Evolutionary conservation across 2,113 vertebrate genomes (phyloP).

Genomic region (Brachypteracias leptosomus): DNA sequence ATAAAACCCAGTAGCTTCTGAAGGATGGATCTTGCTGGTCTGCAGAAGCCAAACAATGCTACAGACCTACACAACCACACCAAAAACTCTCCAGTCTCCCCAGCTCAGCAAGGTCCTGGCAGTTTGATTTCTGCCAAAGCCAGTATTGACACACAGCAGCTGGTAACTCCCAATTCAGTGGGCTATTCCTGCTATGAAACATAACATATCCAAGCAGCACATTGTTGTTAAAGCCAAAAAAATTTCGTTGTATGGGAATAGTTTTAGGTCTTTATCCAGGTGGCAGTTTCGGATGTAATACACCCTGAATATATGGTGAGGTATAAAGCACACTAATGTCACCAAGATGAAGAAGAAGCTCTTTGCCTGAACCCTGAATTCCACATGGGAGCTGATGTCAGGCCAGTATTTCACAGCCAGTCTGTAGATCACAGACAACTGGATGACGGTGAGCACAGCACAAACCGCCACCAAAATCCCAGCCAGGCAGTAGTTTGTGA

Average conservation of each 20-base stretch:
- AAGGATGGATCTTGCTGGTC: background rate
- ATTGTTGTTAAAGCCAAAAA: conserved; percentile 65
- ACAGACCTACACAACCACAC: background rate
- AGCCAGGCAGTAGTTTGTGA: background rate
- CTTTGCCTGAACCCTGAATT: conserved; percentile 71
- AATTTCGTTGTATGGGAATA: conserved; percentile 61
- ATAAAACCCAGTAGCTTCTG: background rate
- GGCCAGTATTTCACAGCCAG: conserved; percentile 52
- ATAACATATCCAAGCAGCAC: conserved; percentile 73
- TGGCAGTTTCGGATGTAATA: conserved; percentile 61
- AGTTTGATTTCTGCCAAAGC: background rate
- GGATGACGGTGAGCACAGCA: conserved; percentile 15
- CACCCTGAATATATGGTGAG: conserved; percentile 60
- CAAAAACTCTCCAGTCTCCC: background rate
- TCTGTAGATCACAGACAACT: conserved; percentile 37
- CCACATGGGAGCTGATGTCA: conserved; percentile 34
- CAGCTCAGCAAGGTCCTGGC: background rate
- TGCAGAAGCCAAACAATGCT: background rate
- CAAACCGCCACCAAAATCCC: conserved; percentile 22
- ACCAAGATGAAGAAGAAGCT: conserved; percentile 70
- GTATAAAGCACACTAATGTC: conserved; percentile 66
- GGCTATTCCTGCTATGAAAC: conserved; percentile 56
- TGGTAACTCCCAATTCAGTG: background rate
- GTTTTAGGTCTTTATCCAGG: background rate
- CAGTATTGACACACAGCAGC: background rate